Conservation (phyloP, 2,113 vertebrate species). For the Riparia riparia region DNA sequence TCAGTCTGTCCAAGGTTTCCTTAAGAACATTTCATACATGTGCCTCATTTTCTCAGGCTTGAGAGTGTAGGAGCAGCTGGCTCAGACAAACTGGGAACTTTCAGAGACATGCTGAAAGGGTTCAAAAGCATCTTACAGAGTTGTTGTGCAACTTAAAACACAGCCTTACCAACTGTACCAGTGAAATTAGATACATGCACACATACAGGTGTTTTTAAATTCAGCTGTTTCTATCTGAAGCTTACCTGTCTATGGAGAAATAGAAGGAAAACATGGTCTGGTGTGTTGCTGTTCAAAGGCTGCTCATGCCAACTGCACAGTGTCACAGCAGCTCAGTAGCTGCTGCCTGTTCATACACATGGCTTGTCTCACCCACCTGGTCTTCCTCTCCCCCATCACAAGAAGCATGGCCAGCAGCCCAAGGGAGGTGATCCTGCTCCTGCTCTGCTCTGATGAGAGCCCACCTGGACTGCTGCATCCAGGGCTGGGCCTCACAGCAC, state of each 20-base stretch:
- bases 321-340: background rate
- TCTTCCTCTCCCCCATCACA: background rate
- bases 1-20: background rate
- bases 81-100: background rate
- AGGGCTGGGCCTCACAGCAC: rapidly evolving
- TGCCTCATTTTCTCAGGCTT: background rate
- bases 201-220: background rate
- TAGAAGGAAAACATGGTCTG: background rate
- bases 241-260: background rate
- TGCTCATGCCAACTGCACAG: background rate
- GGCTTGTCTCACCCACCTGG: background rate
- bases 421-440: background rate
- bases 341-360: rapidly evolving
- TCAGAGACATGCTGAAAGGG: background rate
- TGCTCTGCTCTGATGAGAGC: background rate
- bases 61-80: background rate
- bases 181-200: background rate
- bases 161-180: background rate
- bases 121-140: background rate
- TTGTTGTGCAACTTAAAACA: background rate
- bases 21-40: background rate
- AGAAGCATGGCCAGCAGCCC: background rate
- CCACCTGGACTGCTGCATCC: background rate
- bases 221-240: background rate
- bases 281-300: background rate